phyloP scores from a whole-genome alignment of 2,888 invertebrate species.

The Argyresthia goedartella region DNA sequence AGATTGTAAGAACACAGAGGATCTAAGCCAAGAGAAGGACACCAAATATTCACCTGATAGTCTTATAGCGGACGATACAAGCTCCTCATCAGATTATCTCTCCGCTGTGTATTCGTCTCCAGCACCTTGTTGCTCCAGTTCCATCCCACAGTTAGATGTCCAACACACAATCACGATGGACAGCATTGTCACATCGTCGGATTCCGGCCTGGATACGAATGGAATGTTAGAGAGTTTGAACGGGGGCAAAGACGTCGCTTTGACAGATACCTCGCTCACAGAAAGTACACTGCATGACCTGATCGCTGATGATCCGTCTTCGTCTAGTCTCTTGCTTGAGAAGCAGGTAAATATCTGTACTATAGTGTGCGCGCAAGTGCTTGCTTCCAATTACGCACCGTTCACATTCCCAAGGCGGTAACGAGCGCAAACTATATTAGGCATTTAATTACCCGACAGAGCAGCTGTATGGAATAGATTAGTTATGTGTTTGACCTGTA shows the following conservation, averaged over 20 bases:
- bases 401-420: too few relatives aligned
- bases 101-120: constrained; percentile 51
- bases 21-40: constrained; percentile 21
- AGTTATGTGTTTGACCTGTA: too few relatives aligned
- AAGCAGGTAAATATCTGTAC: background rate
- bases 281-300: constrained; percentile 54
- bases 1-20: background rate
- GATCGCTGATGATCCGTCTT: constrained; percentile 35
- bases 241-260: constrained; percentile 46
- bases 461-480: too few relatives aligned
- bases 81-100: constrained; percentile 55
- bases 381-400: too few relatives aligned
- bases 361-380: too few relatives aligned
- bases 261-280: constrained; percentile 48
- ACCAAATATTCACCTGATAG: constrained; percentile 48
- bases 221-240: constrained; percentile 44
- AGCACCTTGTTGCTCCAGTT: constrained; percentile 26
- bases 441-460: too few relatives aligned
- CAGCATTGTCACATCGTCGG: constrained; percentile 46
- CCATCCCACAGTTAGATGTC: constrained; percentile 35
- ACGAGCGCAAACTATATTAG: too few relatives aligned
- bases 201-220: constrained; percentile 60
- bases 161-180: constrained; percentile 46
- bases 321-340: constrained; percentile 26
- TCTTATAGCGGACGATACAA: constrained; percentile 48